Conservation (phyloP, 2,888 invertebrate species). For the Cephus sareptanus region DNA sequence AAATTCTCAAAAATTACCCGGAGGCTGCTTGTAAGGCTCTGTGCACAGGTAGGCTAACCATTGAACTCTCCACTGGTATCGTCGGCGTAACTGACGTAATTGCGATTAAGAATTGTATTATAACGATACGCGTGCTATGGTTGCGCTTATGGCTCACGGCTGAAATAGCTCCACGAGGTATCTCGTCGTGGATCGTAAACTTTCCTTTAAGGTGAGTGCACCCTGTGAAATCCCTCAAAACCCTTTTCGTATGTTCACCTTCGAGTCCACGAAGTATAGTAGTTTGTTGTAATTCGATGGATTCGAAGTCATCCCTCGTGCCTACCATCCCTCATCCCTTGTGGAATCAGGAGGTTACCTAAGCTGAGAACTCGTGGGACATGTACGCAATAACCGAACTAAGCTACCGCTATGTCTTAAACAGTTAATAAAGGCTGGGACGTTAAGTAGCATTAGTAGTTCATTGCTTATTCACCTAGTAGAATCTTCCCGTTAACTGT, state of each 20-base stretch:
- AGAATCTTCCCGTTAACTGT: background rate
- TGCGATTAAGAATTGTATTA: background rate
- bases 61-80: background rate
- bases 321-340: background rate
- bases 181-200: background rate
- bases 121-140: background rate
- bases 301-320: background rate
- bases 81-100: background rate
- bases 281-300: background rate
- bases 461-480: background rate
- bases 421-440: slow-evolving; percentile 12
- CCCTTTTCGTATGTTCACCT: background rate
- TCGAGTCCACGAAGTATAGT: background rate
- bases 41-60: background rate
- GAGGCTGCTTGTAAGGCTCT: background rate
- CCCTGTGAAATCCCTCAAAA: background rate
- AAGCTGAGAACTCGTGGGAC: background rate
- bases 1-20: background rate
- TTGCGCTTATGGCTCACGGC: background rate
- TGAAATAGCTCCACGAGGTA: background rate
- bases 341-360: background rate
- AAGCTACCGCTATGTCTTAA: slow-evolving; percentile 6
- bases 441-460: slow-evolving; percentile 6
- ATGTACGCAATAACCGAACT: background rate
- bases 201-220: background rate